Evolutionary conservation across 1,140 invertebrate genomes (phyloP), one percentile per base, ranked within the genome.

Genomic region (Thaumetopoea pityocampa): DNA sequence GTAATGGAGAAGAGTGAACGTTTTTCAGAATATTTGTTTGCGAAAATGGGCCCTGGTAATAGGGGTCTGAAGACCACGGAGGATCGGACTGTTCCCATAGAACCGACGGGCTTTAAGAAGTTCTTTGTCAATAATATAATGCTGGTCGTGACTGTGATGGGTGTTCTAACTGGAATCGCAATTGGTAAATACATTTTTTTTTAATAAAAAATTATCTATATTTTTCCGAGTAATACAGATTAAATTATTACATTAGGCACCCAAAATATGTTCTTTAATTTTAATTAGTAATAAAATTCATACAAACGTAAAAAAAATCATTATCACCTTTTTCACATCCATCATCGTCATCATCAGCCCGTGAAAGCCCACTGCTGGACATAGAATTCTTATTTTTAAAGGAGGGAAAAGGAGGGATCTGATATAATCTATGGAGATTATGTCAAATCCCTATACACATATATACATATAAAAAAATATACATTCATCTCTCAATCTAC

Each of bases 111-210:
- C 18, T 84, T 87, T 15, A 87, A 85, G 47, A 90, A 90, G 57
- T 93, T 91, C 89, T 82, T 93, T 23, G 79, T 86, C 24, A 90
- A 93, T 24, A 95, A 95, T 71, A 87, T 92, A 2, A 89, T 95
- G 60, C 87, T 95, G 35, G 81, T 95, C 24, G 87, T 93, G 30
- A 95, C 93, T 5, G 82, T 95, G 32, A 89, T 90, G 10, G 93
- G 93, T 8, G 94, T 95, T 2, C 46, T 94, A 23, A 79, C 91
- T 12, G 93, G 93, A 15, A 88, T 94, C 15, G 80, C 89, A 50
- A 65, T 94, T 34, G 94, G 94, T 92, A 73, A 90, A 14, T 28
- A 19, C 2, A 20, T 28, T 43, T 44, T 18, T 4, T 5, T 50
- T 28, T 12, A 15, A 17, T 5, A 18, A 10, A n/a, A 10, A 10